phyloP scores from a whole-genome alignment of 1,140 invertebrate species.

The Drosophila oshimai region DNA sequence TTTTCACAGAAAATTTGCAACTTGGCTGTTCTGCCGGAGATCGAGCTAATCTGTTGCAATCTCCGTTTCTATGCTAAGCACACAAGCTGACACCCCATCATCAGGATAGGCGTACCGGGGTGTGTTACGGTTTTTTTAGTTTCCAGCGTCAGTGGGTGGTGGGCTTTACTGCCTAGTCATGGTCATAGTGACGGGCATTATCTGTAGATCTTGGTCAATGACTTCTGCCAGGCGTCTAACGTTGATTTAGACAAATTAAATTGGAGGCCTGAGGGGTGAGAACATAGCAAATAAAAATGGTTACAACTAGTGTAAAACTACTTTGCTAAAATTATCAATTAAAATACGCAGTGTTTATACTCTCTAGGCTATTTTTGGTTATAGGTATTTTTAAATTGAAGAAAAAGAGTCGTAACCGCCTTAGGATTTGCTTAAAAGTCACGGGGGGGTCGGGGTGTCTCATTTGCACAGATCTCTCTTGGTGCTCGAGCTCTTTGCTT shows the following conservation, averaged over 20 bases:
- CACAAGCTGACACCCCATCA: not conserved
- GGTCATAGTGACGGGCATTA: not conserved
- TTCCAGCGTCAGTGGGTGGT: not conserved
- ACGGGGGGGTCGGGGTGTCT: not conserved
- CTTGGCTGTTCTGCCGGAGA: constrained; percentile 5
- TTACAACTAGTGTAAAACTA: not conserved
- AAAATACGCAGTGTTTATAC: no score
- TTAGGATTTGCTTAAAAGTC: not conserved
- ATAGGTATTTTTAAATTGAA: not conserved
- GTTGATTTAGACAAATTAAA: not conserved
- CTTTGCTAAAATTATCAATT: not conserved
- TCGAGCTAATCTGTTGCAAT: constrained; percentile 27
- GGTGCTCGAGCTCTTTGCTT: not conserved
- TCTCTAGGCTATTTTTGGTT: no score
- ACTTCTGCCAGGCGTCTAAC: not conserved
- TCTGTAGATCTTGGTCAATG: constrained; percentile 34
- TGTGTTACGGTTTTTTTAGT: not conserved
- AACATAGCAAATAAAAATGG: not conserved
- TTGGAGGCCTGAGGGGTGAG: no score
- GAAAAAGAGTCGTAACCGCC: not conserved
- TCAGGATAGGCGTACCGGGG: not conserved
- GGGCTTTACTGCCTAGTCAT: not conserved
- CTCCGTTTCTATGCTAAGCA: constrained; percentile 10
- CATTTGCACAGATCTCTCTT: not conserved
- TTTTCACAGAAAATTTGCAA: constrained; percentile 30